These are phyloP conservation scores for Otus sunia DNA, from an alignment of 2,113 vertebrate genomes.

Conservation along the genomic window DNA sequence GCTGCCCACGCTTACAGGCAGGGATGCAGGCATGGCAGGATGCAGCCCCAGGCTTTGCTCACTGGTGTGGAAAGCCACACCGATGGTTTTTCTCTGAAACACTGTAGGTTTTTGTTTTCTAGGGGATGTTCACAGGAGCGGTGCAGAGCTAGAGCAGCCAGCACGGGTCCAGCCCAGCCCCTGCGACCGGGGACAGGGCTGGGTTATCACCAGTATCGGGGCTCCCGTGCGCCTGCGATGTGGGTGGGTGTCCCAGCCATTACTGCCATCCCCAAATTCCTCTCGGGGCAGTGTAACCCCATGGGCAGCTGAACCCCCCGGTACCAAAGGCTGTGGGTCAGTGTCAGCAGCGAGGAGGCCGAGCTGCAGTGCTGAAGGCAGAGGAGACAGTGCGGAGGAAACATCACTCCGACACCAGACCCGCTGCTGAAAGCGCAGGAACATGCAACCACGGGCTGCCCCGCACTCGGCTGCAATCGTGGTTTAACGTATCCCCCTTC, in stretches of 20 bases:
- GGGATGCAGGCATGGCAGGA: neutral
- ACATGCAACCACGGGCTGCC: fast-evolving
- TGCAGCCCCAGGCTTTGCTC: neutral
- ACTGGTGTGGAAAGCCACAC: fast-evolving
- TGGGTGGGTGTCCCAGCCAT: fast-evolving
- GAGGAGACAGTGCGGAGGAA: fast-evolving
- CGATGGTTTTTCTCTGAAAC: neutral
- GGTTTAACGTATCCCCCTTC: neutral
- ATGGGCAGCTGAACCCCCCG: fast-evolving
- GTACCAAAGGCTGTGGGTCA: neutral
- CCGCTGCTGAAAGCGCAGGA: neutral
- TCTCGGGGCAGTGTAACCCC: neutral
- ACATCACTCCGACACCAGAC: fast-evolving
- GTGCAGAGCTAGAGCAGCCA: neutral
- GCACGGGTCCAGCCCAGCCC: neutral
- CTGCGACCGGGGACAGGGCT: fast-evolving
- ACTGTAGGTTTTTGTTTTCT: fast-evolving
- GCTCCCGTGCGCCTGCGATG: fast-evolving
- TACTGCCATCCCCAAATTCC: fast-evolving
- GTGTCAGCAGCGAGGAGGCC: neutral
- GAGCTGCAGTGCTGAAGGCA: neutral
- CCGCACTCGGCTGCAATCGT: fast-evolving
- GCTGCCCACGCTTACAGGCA: neutral
- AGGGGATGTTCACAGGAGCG: neutral
- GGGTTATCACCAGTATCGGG: neutral